Evolutionary conservation across 2,113 vertebrate species (phyloP), one percentile per base, ranked within the genome.

Genomic region (Gobius niger): DNA sequence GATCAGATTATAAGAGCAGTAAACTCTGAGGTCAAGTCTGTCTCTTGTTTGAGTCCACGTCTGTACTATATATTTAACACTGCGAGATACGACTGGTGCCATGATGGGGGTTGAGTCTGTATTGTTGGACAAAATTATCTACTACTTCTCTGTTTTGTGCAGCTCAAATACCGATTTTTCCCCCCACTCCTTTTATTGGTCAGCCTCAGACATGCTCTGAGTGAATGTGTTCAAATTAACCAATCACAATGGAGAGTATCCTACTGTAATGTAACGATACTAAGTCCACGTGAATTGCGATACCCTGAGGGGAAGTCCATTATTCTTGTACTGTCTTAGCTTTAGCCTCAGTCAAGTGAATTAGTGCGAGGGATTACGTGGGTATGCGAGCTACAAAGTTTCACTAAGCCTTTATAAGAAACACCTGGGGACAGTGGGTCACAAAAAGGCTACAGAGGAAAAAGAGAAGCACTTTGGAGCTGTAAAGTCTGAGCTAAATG

Each of bases 361-460:
- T 60, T 60, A 60, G 56, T 60, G 47, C 52, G 70, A 40, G 64
- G 46, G 70, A 65, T 72, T 66, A 67, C 47, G 44, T 72, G 61
- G 67, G 53, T 46, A 46, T 62, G 60, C 16, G 60, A 64, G 67
- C 56, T 65, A 19, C 66, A 70, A 50, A 69, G 51, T 47, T 71
- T 73, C 72, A 63, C 76, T 34, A 71, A 67, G 49, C 34, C 24
- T 46, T 65, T 49, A 41, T 11, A 56, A 41, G 63, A 60, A 80
- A 77, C 75, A 79, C 77, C 52, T 44, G 75, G 40, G 44, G 44
- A 56, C 51, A 66, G 63, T 16, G 61, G 75, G 62, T 78, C 62
- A 70, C 44, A 51, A 13, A 61, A 47, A 72, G 73, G 61, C 72
- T 42, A 47, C 63, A 64, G 14, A 12, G 69, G 19, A 68, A 60